Conservation (phyloP, 2,888 invertebrate species). For the Scrobipalpa costella region DNA sequence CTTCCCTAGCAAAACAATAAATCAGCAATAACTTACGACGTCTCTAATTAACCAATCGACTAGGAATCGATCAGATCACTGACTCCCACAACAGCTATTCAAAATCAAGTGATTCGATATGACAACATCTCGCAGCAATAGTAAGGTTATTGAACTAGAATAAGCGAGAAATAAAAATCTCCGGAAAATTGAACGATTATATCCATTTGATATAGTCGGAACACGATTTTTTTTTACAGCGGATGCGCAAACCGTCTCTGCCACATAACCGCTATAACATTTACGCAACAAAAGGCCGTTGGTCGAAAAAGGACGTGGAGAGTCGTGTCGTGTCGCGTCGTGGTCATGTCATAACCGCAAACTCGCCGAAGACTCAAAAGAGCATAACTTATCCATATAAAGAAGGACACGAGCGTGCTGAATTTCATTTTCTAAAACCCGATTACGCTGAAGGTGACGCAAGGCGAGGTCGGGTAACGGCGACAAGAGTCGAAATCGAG, state of each 20-base stretch:
- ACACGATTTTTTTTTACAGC: constrained; percentile 18
- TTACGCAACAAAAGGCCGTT: constrained; percentile 42
- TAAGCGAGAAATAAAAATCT: constrained; percentile 33
- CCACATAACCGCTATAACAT: constrained; percentile 9
- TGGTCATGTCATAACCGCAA: constrained; percentile 40
- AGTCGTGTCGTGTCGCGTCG: constrained; percentile 20
- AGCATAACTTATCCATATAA: constrained; percentile 68
- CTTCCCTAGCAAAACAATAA: too few relatives aligned
- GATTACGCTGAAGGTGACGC: constrained; percentile 73
- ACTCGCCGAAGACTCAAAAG: constrained; percentile 51
- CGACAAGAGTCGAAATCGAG: constrained; percentile 73
- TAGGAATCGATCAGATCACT: too few relatives aligned
- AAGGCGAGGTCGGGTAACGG: constrained; percentile 67
- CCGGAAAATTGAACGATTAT: constrained; percentile 27
- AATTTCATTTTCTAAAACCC: constrained; percentile 80
- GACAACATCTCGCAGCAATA: neutral
- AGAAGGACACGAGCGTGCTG: constrained; percentile 68
- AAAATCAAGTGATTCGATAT: neutral
- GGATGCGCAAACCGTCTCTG: neutral
- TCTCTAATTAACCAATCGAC: too few relatives aligned
- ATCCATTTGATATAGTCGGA: constrained; percentile 22
- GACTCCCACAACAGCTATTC: neutral
- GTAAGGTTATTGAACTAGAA: constrained; percentile 32
- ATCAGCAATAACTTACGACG: too few relatives aligned
- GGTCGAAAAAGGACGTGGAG: constrained; percentile 37